A percentile compares a stretch with the other conserved stretches of the same genome.
These are phyloP conservation scores for Standfussiana lucernea DNA, from an alignment of 2,888 invertebrate species.

Conservation along the genomic window DNA sequence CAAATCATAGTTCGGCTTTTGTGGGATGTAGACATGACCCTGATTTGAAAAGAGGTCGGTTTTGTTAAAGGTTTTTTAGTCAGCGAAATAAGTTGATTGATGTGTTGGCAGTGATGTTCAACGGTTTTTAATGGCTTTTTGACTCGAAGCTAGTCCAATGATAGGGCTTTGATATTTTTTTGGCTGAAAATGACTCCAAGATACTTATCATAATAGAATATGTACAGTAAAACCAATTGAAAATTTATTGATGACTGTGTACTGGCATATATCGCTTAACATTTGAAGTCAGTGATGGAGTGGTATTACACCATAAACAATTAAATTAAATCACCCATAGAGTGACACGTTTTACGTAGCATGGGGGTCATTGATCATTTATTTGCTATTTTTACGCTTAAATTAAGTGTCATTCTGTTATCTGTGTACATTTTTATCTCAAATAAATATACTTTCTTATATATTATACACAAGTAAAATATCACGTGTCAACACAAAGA, in stretches of 20 bases:
- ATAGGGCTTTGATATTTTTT: not conserved
- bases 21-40: conserved; percentile 10
- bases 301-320: not conserved
- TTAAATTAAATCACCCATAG: not conserved
- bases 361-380: too few species aligned
- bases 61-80: conserved; percentile 22
- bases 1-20: conserved; percentile 48
- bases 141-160: not conserved
- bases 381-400: too few species aligned
- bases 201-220: not conserved
- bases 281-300: not conserved
- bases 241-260: not conserved
- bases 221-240: not conserved
- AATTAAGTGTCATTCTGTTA: too few species aligned
- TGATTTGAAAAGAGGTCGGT: conserved; percentile 2
- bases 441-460: too few species aligned
- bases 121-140: not conserved
- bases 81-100: conserved; percentile 8
- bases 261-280: not conserved
- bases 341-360: too few species aligned
- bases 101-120: conserved; percentile 6
- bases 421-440: too few species aligned
- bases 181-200: not conserved
- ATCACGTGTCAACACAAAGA: not conserved
- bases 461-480: not conserved